Conservation (phyloP, 1,140 invertebrate genomes). For the Cotesia chilonis region DNA sequence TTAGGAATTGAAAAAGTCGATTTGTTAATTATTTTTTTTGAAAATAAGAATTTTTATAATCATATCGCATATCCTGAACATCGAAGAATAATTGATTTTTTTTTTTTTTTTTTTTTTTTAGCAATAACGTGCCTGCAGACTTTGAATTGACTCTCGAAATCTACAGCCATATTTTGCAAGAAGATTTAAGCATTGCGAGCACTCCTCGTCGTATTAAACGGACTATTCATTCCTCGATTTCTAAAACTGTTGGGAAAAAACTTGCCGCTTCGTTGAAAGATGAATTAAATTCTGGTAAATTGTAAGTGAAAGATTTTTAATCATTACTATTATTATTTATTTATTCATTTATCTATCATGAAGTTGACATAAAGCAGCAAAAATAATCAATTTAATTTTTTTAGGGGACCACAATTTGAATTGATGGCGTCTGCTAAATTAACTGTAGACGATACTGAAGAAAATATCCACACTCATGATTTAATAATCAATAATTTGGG, state of each 20-base stretch:
- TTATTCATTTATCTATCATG: not conserved
- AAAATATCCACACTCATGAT: slow-evolving; percentile 68
- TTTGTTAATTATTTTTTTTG: too few species aligned
- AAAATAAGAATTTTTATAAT: too few species aligned
- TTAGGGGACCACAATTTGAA: slow-evolving; percentile 76
- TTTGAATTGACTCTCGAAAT: slow-evolving; percentile 76
- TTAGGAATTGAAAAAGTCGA: too few species aligned
- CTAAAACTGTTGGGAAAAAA: slow-evolving; percentile 74
- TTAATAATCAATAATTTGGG: slow-evolving; percentile 65
- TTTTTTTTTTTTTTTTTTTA: slow-evolving; percentile 53
- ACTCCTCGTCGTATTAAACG: slow-evolving; percentile 75
- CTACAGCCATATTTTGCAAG: slow-evolving; percentile 75
- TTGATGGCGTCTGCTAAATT: slow-evolving; percentile 73
- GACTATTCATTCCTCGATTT: slow-evolving; percentile 76
- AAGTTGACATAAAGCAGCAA: slow-evolving; percentile 10
- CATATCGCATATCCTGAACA: too few species aligned
- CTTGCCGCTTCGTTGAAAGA: slow-evolving; percentile 68
- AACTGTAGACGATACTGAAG: slow-evolving; percentile 70
- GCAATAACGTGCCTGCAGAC: slow-evolving; percentile 71
- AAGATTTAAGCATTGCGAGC: slow-evolving; percentile 75
- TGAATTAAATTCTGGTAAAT: slow-evolving; percentile 66
- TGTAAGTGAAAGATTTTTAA: slow-evolving; percentile 52
- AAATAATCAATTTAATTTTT: slow-evolving; percentile 29
- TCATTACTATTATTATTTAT: not conserved
- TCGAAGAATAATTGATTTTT: too few species aligned